phyloP scores from a whole-genome alignment of 1,140 invertebrate genomes.

The Ptiloglossa arizonensis region DNA sequence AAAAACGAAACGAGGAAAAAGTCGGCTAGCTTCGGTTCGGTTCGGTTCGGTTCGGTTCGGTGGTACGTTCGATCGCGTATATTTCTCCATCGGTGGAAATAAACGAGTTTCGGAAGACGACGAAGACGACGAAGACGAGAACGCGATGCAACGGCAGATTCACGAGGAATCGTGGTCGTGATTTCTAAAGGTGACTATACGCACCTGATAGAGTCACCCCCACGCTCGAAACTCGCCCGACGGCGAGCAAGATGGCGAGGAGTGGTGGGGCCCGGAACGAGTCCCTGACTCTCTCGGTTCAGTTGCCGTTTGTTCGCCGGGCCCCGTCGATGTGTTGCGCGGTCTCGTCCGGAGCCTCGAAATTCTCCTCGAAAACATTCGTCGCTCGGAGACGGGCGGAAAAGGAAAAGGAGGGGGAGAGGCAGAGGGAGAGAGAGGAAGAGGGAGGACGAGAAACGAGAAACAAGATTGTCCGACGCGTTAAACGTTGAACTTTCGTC shows the following conservation, averaged over 20 bases:
- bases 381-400: not conserved
- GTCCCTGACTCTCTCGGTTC: slow-evolving; percentile 63
- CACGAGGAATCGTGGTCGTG: slow-evolving; percentile 3
- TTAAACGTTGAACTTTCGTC: not conserved
- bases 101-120: not conserved
- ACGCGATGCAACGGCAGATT: not conserved
- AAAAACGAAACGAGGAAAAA: too few species aligned
- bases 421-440: slow-evolving; percentile 31
- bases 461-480: slow-evolving; percentile 15
- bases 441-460: slow-evolving; percentile 24
- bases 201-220: slow-evolving; percentile 58
- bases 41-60: too few species aligned
- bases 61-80: too few species aligned
- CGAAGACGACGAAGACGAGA: not conserved
- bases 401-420: slow-evolving; percentile 14
- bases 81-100: not conserved
- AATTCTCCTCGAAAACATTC: slow-evolving; percentile 1
- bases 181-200: slow-evolving; percentile 54
- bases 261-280: slow-evolving; percentile 74
- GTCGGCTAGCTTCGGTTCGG: too few species aligned
- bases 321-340: slow-evolving; percentile 75
- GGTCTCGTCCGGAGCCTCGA: slow-evolving; percentile 28
- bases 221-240: slow-evolving; percentile 14
- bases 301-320: slow-evolving; percentile 75
- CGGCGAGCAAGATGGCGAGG: slow-evolving; percentile 70